Evolutionary conservation across 2,113 vertebrate species (phyloP).

Genomic region (Chroicocephalus ridibundus): DNA sequence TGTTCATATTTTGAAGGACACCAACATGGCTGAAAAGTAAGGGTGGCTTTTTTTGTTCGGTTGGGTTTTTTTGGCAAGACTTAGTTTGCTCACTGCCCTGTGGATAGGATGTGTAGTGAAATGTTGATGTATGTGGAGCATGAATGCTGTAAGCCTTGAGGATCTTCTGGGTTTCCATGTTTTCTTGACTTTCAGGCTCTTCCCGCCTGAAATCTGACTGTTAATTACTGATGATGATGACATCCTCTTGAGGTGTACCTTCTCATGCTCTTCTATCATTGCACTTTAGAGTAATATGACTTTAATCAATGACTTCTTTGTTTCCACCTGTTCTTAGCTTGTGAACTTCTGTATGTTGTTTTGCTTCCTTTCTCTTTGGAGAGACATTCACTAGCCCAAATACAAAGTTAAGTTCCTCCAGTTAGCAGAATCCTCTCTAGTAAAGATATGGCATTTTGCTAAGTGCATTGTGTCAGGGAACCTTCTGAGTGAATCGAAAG

Average conservation of each 20-base stretch:
- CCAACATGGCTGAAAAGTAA: slow-evolving; percentile 92
- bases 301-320: not conserved
- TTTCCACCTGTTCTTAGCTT: not conserved
- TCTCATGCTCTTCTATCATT: not conserved
- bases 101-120: not conserved
- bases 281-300: not conserved
- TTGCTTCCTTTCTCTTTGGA: not conserved
- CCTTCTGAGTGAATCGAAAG: not conserved
- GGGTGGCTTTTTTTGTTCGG: not conserved
- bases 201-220: not conserved
- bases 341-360: not conserved
- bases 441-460: not conserved
- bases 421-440: not conserved
- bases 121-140: not conserved
- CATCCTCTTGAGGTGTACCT: not conserved
- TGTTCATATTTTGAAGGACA: slow-evolving; percentile 92
- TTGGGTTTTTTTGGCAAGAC: not conserved
- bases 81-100: not conserved
- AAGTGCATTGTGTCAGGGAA: not conserved
- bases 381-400: not conserved
- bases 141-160: not conserved
- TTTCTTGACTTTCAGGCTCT: not conserved
- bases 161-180: not conserved
- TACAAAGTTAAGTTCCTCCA: not conserved
- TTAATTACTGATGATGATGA: not conserved